Percentiles rank a stretch among this genome's conserved stretches.
phyloP scores from a whole-genome alignment of 2,888 invertebrate species.

The Ophion obscuratus region DNA sequence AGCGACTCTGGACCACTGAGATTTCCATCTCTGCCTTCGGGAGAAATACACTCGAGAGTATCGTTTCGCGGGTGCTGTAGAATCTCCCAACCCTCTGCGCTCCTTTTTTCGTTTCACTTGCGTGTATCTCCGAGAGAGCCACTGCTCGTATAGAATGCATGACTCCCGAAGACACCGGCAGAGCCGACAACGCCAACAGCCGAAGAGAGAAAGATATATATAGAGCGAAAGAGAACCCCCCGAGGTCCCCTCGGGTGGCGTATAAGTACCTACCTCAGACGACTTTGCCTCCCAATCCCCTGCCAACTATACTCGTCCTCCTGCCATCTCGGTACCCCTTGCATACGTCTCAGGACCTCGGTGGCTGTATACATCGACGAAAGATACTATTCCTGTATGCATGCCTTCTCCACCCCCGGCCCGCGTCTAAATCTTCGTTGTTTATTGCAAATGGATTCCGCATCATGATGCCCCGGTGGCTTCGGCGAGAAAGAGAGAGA shows the following conservation, averaged over 20 bases:
- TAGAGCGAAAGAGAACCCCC: slow-evolving; percentile 69
- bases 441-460: slow-evolving; percentile 84
- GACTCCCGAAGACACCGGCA: slow-evolving; percentile 79
- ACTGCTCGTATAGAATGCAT: slow-evolving; percentile 83
- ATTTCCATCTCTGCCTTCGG: slow-evolving; percentile 21
- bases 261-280: slow-evolving; percentile 81
- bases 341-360: slow-evolving; percentile 41
- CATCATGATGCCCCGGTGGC: slow-evolving; percentile 80
- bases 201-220: background rate
- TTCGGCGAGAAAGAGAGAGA: slow-evolving; percentile 60
- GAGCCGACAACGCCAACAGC: slow-evolving; percentile 56
- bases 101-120: slow-evolving; percentile 3
- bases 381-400: slow-evolving; percentile 42
- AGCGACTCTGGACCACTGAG: slow-evolving; percentile 6
- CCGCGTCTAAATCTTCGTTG: slow-evolving; percentile 81
- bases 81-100: background rate
- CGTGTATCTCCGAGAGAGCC: slow-evolving; percentile 72
- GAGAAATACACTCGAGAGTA: slow-evolving; percentile 20
- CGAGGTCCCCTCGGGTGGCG: slow-evolving; percentile 79
- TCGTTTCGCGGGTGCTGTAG: slow-evolving; percentile 32
- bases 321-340: slow-evolving; percentile 56
- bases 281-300: slow-evolving; percentile 70
- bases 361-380: slow-evolving; percentile 41
- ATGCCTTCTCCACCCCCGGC: slow-evolving; percentile 52
- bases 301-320: slow-evolving; percentile 57